Evolutionary conservation across 2,113 vertebrate genomes (phyloP).

Genomic region (Peucedramus taeniatus): DNA sequence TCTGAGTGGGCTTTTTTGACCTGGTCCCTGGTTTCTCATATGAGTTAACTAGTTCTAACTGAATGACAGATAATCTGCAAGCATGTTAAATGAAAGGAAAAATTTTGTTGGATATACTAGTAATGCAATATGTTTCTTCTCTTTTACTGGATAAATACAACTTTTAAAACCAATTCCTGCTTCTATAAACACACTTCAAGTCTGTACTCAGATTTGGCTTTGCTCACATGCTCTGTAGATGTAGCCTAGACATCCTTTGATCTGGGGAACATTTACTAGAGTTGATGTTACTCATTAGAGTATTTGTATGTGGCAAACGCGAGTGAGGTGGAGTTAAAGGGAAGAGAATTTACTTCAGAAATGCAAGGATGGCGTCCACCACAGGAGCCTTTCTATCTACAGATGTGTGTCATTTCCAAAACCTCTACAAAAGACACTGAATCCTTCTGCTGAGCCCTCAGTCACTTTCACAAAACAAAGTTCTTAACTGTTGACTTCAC

Average conservation of each 20-base stretch:
- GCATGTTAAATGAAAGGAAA: background rate
- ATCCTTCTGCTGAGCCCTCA: background rate
- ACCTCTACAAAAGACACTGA: background rate
- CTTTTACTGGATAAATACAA: background rate
- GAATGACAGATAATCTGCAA: background rate
- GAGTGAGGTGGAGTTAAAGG: background rate
- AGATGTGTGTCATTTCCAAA: background rate
- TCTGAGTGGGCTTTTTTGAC: background rate
- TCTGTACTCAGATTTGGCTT: background rate
- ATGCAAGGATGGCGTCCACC: background rate
- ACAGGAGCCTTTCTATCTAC: background rate
- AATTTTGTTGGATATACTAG: background rate
- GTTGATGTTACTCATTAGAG: background rate
- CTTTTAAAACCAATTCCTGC: background rate
- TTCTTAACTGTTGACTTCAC: constrained; percentile 39
- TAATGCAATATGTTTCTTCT: background rate
- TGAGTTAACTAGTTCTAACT: background rate
- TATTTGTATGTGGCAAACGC: background rate
- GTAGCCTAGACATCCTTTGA: background rate
- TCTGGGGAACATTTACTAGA: background rate
- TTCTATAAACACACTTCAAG: background rate
- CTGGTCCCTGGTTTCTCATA: background rate
- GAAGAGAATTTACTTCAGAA: background rate
- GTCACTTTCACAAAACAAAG: background rate
- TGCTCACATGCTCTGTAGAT: background rate